These are phyloP conservation scores for Capricornis sumatraensis DNA, from an alignment of 2,113 vertebrate genomes.

Conservation along the genomic window DNA sequence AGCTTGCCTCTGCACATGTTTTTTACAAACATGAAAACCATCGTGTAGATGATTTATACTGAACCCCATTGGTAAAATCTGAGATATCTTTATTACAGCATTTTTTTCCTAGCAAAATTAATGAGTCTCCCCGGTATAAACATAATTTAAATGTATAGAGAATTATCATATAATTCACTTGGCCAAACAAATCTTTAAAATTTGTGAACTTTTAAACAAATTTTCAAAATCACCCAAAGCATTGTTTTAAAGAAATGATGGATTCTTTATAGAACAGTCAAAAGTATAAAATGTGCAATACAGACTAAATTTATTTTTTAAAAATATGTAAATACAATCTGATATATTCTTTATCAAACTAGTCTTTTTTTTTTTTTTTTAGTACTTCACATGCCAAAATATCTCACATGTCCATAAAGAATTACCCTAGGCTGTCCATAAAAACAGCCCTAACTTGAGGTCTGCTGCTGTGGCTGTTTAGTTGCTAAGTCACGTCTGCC, in stretches of 20 bases:
- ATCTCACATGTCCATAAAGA: neutral
- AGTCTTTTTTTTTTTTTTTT: neutral
- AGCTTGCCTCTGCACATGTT: neutral
- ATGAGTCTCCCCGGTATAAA: neutral
- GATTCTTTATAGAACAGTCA: neutral
- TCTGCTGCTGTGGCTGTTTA: neutral
- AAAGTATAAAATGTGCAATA: neutral
- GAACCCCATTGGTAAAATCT: neutral
- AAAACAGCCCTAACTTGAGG: neutral
- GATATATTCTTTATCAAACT: neutral
- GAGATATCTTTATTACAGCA: neutral
- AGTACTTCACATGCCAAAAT: neutral
- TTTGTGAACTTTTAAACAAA: neutral
- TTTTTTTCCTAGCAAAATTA: neutral
- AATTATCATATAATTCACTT: neutral
- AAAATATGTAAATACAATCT: neutral
- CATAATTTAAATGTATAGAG: neutral
- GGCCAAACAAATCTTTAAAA: neutral
- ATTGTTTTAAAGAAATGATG: neutral
- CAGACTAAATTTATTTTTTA: neutral
- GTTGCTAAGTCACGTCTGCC: neutral
- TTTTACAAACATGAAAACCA: slow-evolving; percentile 9
- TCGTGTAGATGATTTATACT: neutral
- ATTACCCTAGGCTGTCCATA: neutral
- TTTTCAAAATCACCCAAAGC: neutral